These are phyloP conservation scores for Hexactinellida sp. DNA, from an alignment of 37 sponge, comb jelly and placozoan genomes.

Conservation along the genomic window DNA sequence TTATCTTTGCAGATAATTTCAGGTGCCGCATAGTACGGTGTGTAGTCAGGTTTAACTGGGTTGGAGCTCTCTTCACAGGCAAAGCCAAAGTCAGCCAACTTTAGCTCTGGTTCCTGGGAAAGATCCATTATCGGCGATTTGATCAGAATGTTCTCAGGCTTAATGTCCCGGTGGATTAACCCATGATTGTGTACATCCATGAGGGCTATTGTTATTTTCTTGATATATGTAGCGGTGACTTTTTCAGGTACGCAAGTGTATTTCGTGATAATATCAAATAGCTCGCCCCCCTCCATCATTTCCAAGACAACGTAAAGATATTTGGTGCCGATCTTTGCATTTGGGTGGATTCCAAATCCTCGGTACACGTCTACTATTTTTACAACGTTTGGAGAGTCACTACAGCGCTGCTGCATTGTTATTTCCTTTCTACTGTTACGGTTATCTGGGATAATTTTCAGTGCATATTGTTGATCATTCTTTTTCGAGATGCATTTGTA, in stretches of 20 bases:
- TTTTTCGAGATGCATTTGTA: background rate
- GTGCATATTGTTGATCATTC: background rate
- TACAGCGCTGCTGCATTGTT: background rate
- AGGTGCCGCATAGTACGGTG: background rate
- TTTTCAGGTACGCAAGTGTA: background rate
- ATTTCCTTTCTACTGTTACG: background rate
- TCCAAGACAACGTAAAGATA: slow-evolving; percentile 2
- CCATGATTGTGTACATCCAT: background rate
- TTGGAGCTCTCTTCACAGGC: slow-evolving; percentile 12
- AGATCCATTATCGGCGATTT: background rate
- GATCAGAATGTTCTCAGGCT: slow-evolving; percentile 6
- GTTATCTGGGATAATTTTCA: background rate
- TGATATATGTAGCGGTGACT: background rate
- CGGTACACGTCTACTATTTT: background rate
- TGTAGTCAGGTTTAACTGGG: slow-evolving; percentile 16
- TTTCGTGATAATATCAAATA: background rate
- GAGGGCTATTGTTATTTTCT: background rate
- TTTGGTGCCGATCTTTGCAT: background rate
- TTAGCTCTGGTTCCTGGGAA: background rate
- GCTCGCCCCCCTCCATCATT: slow-evolving; percentile 2
- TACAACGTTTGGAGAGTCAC: background rate
- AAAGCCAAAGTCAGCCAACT: background rate
- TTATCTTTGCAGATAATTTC: slow-evolving; percentile 1
- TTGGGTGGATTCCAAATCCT: background rate
- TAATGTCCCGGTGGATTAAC: background rate